These are phyloP conservation scores for Drosophila diplacantha DNA, from an alignment of 2,888 invertebrate genomes.

Conservation along the genomic window DNA sequence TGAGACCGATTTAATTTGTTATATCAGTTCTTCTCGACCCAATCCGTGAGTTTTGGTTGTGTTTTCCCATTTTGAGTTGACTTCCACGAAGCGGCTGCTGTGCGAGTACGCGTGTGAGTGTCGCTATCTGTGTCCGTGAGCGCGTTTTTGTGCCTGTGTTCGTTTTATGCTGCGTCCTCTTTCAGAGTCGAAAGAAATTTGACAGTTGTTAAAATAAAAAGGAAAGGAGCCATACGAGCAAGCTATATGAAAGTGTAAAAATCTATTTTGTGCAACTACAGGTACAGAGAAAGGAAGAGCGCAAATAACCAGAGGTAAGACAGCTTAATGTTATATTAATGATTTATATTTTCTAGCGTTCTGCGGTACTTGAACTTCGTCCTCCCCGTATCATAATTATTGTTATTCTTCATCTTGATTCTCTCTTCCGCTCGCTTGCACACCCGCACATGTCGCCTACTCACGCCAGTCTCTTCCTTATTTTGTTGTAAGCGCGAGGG, in stretches of 20 bases:
- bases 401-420: conserved; percentile 38
- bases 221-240: background rate
- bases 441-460: conserved; percentile 55
- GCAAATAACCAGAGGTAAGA: conserved; percentile 2
- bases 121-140: conserved; percentile 6
- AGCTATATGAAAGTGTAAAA: background rate
- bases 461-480: conserved; percentile 40
- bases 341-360: conserved; percentile 17
- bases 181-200: conserved; percentile 12
- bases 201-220: conserved; percentile 12
- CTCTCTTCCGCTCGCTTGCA: conserved; percentile 19
- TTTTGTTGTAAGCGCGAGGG: conserved; percentile 22
- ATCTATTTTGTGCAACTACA: conserved; percentile 11
- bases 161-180: conserved; percentile 6
- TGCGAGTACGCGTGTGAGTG: conserved; percentile 12
- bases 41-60: conserved; percentile 2
- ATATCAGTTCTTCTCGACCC: background rate
- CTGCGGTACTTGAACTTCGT: conserved; percentile 25
- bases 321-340: conserved; percentile 8
- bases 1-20: background rate
- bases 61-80: conserved; percentile 1
- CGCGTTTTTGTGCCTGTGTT: conserved; percentile 14
- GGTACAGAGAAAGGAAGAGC: background rate
- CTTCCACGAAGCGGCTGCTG: conserved; percentile 22
- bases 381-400: conserved; percentile 43